These are phyloP conservation scores for Dyspetes luteomarginatus DNA, from an alignment of 2,888 invertebrate species.

Conservation along the genomic window DNA sequence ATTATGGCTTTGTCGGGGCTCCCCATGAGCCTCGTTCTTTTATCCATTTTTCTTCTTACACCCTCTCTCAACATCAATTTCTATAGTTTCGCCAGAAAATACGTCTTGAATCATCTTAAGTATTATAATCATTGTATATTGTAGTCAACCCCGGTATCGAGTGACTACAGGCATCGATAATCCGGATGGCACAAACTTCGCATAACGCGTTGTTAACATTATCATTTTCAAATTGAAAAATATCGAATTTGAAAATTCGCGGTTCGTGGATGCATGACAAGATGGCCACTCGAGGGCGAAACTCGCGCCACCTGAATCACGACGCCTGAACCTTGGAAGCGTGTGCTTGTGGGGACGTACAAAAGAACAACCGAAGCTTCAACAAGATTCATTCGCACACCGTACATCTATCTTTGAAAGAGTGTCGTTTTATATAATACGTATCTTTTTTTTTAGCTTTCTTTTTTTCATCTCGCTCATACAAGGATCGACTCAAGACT, in stretches of 20 bases:
- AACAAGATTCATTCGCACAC: slow-evolving; percentile 83
- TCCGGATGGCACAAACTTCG: slow-evolving; percentile 51
- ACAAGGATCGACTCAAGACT: slow-evolving; percentile 74
- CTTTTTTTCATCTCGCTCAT: slow-evolving; percentile 65
- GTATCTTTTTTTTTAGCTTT: slow-evolving; percentile 45
- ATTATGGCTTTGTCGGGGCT: slow-evolving; percentile 52
- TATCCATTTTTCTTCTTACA: slow-evolving; percentile 49
- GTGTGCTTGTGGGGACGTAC: slow-evolving; percentile 68
- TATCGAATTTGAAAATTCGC: slow-evolving; percentile 12
- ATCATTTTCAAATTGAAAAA: too few relatives aligned
- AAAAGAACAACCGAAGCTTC: slow-evolving; percentile 77
- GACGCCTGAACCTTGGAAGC: slow-evolving; percentile 62
- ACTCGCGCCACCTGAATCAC: slow-evolving; percentile 57
- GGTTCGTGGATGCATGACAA: slow-evolving; percentile 31
- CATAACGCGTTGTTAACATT: background rate
- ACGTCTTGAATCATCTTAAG: slow-evolving; percentile 72
- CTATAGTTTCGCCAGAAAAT: slow-evolving; percentile 59
- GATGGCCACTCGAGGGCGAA: slow-evolving; percentile 57
- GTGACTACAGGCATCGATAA: slow-evolving; percentile 58
- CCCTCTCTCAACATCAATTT: slow-evolving; percentile 43
- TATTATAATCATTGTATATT: slow-evolving; percentile 76
- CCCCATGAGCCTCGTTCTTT: slow-evolving; percentile 53
- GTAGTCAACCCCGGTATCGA: slow-evolving; percentile 66
- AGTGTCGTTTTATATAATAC: slow-evolving; percentile 73
- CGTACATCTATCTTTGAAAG: slow-evolving; percentile 82